Evolutionary conservation across 2,888 invertebrate species (phyloP).

Genomic region (Phortica magna): DNA sequence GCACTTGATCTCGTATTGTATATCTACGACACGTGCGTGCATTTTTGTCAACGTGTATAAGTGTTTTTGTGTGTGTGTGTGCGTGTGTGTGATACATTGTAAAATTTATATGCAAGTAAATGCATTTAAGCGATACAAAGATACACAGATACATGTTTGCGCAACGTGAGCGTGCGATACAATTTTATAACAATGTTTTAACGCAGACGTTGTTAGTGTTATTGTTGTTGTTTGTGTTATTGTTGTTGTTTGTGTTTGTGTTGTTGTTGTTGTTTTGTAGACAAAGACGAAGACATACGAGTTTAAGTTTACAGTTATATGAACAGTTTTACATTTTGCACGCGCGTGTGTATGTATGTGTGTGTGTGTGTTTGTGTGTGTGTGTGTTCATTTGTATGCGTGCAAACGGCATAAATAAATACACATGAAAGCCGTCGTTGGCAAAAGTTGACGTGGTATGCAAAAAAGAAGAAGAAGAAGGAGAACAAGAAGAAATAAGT

Average conservation of each 20-base stretch:
- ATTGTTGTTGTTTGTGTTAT: conserved; percentile 47
- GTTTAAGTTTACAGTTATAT: conserved; percentile 44
- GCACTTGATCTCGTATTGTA: conserved; percentile 86
- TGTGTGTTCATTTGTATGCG: conserved; percentile 38
- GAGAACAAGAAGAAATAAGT: background rate
- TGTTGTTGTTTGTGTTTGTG: conserved; percentile 44
- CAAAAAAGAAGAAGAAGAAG: background rate
- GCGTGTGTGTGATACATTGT: conserved; percentile 44
- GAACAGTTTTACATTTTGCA: conserved; percentile 36
- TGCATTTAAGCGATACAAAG: conserved; percentile 66
- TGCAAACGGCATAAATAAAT: conserved; percentile 66
- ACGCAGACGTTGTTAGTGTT: conserved; percentile 52
- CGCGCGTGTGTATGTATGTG: conserved; percentile 22
- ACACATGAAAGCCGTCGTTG: conserved; percentile 32
- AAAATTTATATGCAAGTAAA: conserved; percentile 70
- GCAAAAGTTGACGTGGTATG: background rate
- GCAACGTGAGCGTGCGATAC: conserved; percentile 70
- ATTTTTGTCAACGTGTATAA: conserved; percentile 20
- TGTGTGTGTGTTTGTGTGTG: conserved; percentile 34
- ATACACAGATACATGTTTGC: conserved; percentile 64
- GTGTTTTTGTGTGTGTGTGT: conserved; percentile 44
- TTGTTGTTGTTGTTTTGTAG: conserved; percentile 41
- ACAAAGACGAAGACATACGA: conserved; percentile 47
- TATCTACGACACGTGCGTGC: conserved; percentile 77
- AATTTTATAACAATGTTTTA: conserved; percentile 72